Evolutionary conservation across 2,888 invertebrate genomes (phyloP), one percentile per base, ranked within the genome.

Genomic region (Alentia gelatinosa): DNA sequence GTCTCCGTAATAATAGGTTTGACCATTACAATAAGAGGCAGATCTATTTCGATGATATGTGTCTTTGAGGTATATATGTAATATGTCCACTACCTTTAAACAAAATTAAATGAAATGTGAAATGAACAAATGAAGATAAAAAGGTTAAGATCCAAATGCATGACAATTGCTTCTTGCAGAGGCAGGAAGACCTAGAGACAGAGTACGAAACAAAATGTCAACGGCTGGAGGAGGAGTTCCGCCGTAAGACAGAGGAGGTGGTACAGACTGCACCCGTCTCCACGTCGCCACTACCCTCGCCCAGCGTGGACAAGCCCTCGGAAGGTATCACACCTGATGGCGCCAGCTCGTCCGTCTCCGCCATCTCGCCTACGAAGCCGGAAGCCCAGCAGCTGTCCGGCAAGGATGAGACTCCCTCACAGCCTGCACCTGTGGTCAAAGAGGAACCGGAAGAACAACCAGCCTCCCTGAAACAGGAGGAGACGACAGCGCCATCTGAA

Each of bases 401-500:
- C 26, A 42, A 40, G n/a, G 23, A 9, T 7, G 86, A 79, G 23
- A 35, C 35, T 9, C 79, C 79, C 12, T 79, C 79, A 19, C 79
- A 79, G 39, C 79, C 79, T 37, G 79, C 79, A 1, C 37, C 79
- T 19, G 79, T 79, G 19, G 79, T 79, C 39, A 79, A 79, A 79
- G 79, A 79, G 39, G 79, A 79, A 39, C 79, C 79, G 39, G 79
- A 79, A 79, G 79, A 79, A n/a, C 79, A 79, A 79, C 79, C 79
- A 35, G 19, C 79, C 37, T 5, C 7, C 15, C 33, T 30, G 33
- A 39, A 37, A 39, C 39, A 35, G 5, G 74, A 19, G 19, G 39
- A 12, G 5, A 68, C 68, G 68, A 1, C 68, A 19, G 79, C 79
- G 37, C 37, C 37, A 7, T 15, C 23, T 23, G 79, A 39, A 23